Percentiles rank a stretch among this genome's conserved stretches.
Evolutionary conservation across 1,140 invertebrate genomes (phyloP).

Genomic region (Zaprionus ornatus): DNA sequence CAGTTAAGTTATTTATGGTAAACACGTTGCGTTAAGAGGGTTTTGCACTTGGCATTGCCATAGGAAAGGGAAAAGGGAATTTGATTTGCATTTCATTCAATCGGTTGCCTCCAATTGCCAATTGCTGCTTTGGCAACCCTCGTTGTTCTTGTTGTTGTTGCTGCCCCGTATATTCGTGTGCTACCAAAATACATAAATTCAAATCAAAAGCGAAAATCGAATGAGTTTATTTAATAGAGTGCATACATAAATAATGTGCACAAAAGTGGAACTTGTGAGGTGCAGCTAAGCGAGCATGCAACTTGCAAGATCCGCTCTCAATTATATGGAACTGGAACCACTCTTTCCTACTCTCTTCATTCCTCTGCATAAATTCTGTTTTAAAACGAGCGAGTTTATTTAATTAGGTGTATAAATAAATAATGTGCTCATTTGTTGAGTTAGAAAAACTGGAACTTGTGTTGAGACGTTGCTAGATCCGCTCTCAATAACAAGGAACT

Average conservation of each 20-base stretch:
- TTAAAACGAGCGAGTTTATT: neutral
- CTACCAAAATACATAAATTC: conserved; percentile 18
- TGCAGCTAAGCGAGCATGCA: neutral
- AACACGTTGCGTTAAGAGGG: conserved; percentile 41
- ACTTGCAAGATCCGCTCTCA: neutral
- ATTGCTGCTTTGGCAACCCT: conserved; percentile 7
- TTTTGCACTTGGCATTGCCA: conserved; percentile 26
- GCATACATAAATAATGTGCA: conserved; percentile 17
- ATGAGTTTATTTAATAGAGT: conserved; percentile 15
- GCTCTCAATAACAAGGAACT: neutral
- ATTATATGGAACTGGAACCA: too few relatives aligned
- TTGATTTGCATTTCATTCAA: conserved; percentile 50
- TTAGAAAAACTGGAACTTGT: neutral
- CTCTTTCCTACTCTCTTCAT: too few relatives aligned
- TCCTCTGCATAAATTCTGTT: too few relatives aligned
- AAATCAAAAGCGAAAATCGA: conserved; percentile 1
- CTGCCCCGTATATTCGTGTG: conserved; percentile 1
- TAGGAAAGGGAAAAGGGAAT: conserved; percentile 8
- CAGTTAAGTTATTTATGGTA: conserved; percentile 64
- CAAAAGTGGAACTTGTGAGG: neutral
- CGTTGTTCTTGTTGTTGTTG: neutral
- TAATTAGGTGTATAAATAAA: conserved; percentile 17
- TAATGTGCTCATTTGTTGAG: conserved; percentile 4
- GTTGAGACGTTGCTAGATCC: neutral
- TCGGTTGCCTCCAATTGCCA: conserved; percentile 33